A percentile compares a stretch with the other conserved stretches of the same genome.
Evolutionary conservation across 1,140 invertebrate genomes (phyloP).

Genomic region (Psix sp.): DNA sequence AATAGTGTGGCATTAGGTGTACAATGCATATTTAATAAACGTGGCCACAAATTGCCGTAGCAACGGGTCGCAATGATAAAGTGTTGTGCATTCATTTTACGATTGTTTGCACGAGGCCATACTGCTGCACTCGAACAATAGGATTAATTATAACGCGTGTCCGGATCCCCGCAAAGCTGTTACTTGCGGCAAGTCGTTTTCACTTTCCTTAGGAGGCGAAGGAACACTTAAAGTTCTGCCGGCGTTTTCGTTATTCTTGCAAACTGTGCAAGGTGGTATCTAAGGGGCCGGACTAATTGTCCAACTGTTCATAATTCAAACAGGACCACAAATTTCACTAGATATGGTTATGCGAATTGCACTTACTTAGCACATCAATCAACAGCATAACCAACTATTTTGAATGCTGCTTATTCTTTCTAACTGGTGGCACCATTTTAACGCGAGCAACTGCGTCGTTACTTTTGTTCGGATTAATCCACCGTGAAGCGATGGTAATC

Average conservation of each 20-base stretch:
- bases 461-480: constrained; percentile 37
- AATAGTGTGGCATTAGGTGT: constrained; percentile 37
- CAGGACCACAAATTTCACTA: constrained; percentile 43
- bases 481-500: constrained; percentile 35
- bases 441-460: constrained; percentile 16
- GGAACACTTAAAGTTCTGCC: constrained; percentile 37
- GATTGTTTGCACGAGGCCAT: constrained; percentile 62
- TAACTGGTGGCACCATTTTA: constrained; percentile 5
- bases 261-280: constrained; percentile 12
- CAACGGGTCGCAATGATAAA: constrained; percentile 59
- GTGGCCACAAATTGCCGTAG: constrained; percentile 44
- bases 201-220: constrained; percentile 48
- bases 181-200: constrained; percentile 64
- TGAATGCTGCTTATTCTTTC: constrained; percentile 14
- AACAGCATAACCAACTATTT: constrained; percentile 10
- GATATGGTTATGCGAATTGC: constrained; percentile 16
- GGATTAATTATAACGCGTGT: constrained; percentile 73
- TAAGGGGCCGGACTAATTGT: constrained; percentile 31
- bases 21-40: constrained; percentile 47
- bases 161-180: constrained; percentile 65
- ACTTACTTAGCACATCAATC: constrained; percentile 44
- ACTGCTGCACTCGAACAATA: constrained; percentile 67
- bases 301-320: constrained; percentile 36
- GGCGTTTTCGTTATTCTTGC: no score
- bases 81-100: constrained; percentile 48